phyloP scores from a whole-genome alignment of 1,140 invertebrate species.

The Telenomus remus region DNA sequence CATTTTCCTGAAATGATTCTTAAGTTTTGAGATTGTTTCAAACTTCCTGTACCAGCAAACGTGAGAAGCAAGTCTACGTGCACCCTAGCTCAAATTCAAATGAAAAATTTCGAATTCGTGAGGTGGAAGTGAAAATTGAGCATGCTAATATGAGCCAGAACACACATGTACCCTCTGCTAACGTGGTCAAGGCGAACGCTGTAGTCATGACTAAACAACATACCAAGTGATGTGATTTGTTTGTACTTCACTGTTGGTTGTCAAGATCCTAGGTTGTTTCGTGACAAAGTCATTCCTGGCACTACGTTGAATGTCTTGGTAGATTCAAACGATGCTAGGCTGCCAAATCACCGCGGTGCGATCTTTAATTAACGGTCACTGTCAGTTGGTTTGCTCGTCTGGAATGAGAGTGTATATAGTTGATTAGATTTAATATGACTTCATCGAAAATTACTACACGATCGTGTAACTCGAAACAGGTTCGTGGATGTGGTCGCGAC shows the following conservation, averaged over 20 bases:
- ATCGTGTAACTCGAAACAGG: too few relatives aligned
- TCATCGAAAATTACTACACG: too few relatives aligned
- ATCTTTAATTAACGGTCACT: constrained; percentile 16
- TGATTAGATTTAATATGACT: constrained; percentile 17
- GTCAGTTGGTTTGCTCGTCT: not conserved
- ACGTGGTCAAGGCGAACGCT: constrained; percentile 18
- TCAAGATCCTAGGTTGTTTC: not conserved
- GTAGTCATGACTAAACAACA: constrained; percentile 33
- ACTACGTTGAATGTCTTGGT: not conserved
- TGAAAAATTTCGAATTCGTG: too few relatives aligned
- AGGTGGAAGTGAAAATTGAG: too few relatives aligned
- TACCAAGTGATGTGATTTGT: constrained; percentile 33
- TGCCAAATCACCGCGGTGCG: not conserved
- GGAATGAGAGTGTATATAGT: constrained; percentile 8
- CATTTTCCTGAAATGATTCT: too few relatives aligned
- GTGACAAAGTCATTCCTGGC: constrained; percentile 12
- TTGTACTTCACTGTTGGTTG: not conserved
- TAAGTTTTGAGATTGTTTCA: too few relatives aligned
- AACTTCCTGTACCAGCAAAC: too few relatives aligned
- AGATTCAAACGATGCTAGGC: not conserved
- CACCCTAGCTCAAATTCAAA: too few relatives aligned
- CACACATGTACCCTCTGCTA: too few relatives aligned
- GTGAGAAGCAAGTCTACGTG: too few relatives aligned
- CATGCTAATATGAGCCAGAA: too few relatives aligned
- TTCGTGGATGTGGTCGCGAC: too few relatives aligned